A percentile compares a stretch with the other conserved stretches of the same genome.
Evolutionary conservation across 2,797 vertebrate species (phyloP).

Genomic region (Dromococcyx pavoninus): DNA sequence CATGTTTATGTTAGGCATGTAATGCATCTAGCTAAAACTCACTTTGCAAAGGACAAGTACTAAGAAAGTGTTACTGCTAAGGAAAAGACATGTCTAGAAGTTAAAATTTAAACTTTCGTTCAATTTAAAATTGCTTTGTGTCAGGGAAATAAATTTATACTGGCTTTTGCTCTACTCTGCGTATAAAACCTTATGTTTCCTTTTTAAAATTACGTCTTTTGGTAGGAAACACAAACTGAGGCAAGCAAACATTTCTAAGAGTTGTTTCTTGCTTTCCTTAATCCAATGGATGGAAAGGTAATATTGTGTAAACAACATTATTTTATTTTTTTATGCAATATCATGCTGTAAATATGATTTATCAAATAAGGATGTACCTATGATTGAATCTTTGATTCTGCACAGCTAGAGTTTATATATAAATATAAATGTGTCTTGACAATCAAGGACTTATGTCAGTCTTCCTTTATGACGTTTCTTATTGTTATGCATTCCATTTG

Average conservation of each 20-base stretch:
- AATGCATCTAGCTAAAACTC: slow-evolving; percentile 67
- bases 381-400: slow-evolving; percentile 84
- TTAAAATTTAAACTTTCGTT: slow-evolving; percentile 71
- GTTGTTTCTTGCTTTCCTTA: slow-evolving; percentile 83
- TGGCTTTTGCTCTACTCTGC: slow-evolving; percentile 74
- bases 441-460: slow-evolving; percentile 89
- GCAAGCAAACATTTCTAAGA: slow-evolving; percentile 79
- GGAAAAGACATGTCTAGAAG: slow-evolving; percentile 63
- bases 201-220: slow-evolving; percentile 70
- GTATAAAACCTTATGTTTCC: slow-evolving; percentile 74
- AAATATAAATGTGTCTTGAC: slow-evolving; percentile 87
- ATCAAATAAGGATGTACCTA: slow-evolving; percentile 82
- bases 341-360: slow-evolving; percentile 84
- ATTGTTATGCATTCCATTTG: slow-evolving; percentile 89
- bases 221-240: slow-evolving; percentile 78
- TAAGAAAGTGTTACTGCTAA: slow-evolving; percentile 74
- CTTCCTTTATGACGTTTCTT: slow-evolving; percentile 82
- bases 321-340: slow-evolving; percentile 87
- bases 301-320: slow-evolving; percentile 82
- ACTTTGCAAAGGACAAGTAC: slow-evolving; percentile 68
- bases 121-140: slow-evolving; percentile 74
- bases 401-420: slow-evolving; percentile 87
- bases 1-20: slow-evolving; percentile 72
- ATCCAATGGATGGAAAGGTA: slow-evolving; percentile 83
- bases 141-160: slow-evolving; percentile 79